A percentile compares a stretch with the other conserved stretches of the same genome.
These are phyloP conservation scores for Colletes latitarsis DNA, from an alignment of 1,140 invertebrate genomes.

Conservation along the genomic window DNA sequence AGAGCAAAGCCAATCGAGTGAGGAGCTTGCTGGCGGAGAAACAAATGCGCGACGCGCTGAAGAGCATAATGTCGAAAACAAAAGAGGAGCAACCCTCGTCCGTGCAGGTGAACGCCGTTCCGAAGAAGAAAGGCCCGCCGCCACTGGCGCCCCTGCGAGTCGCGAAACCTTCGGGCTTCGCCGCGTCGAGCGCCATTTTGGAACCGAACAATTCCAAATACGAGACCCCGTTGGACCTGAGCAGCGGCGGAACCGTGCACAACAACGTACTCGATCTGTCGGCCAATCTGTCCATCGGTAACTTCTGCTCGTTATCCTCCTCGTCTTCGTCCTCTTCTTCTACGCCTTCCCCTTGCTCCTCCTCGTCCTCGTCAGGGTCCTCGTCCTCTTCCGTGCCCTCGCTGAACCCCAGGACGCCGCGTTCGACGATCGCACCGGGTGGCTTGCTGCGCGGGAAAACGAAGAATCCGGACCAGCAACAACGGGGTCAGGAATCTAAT, in stretches of 20 bases:
- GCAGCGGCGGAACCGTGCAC: conserved; percentile 44
- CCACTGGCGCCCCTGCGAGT: conserved; percentile 73
- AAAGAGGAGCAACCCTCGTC: conserved; percentile 60
- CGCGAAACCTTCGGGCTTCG: conserved; percentile 63
- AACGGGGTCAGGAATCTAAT: conserved; percentile 65
- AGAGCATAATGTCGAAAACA: conserved; percentile 74
- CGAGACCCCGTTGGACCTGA: conserved; percentile 63
- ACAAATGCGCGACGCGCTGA: conserved; percentile 76
- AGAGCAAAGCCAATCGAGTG: conserved; percentile 75
- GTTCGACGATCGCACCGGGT: background rate
- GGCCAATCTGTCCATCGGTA: conserved; percentile 30
- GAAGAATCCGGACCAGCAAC: conserved; percentile 61
- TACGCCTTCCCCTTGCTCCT: conserved; percentile 29
- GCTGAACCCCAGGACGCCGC: background rate
- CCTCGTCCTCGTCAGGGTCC: background rate
- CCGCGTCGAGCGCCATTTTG: conserved; percentile 33
- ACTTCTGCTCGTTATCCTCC: conserved; percentile 5
- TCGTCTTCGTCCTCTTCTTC: conserved; percentile 32
- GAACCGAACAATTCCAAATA: conserved; percentile 49
- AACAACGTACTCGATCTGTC: conserved; percentile 58
- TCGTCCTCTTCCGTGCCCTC: conserved; percentile 19
- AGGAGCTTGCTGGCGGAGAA: conserved; percentile 77
- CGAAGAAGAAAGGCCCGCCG: conserved; percentile 75
- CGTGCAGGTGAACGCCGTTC: background rate
- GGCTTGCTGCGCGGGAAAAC: conserved; percentile 40